phyloP scores from a whole-genome alignment of 2,797 vertebrate genomes.

The Acrocephalus scirpaceus region DNA sequence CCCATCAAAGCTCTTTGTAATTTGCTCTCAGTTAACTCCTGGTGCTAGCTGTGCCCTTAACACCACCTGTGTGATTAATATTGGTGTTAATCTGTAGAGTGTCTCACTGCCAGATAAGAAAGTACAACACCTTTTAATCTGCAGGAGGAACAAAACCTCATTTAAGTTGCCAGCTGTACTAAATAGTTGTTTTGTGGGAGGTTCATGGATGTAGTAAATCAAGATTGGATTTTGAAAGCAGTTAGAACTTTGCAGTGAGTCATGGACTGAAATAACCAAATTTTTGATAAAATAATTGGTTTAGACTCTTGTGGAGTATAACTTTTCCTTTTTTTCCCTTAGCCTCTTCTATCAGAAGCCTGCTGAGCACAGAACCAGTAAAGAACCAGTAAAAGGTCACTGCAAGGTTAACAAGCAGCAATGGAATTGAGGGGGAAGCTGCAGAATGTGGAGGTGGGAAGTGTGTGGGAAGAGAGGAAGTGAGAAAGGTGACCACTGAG shows the following conservation, averaged over 20 bases:
- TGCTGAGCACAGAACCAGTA: not conserved
- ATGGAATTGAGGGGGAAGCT: not conserved
- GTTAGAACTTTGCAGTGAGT: not conserved
- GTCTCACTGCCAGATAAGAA: not conserved
- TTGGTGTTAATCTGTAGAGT: not conserved
- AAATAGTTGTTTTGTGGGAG: not conserved
- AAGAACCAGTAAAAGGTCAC: not conserved
- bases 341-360: not conserved
- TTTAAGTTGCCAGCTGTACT: not conserved
- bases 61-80: constrained; percentile 4
- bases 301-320: not conserved
- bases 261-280: not conserved
- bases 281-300: not conserved
- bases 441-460: not conserved
- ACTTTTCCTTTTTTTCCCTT: not conserved
- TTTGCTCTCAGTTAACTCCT: not conserved
- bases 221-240: not conserved
- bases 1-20: constrained; percentile 1
- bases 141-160: not conserved
- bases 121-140: not conserved
- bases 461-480: not conserved
- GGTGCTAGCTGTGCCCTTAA: constrained; percentile 7
- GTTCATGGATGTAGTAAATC: not conserved
- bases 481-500: not conserved
- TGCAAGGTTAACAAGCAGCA: not conserved